Percentiles rank a stretch among this genome's conserved stretches.
Conservation (phyloP, 2,888 invertebrate genomes). For the Cataglyphis cursor region DNA sequence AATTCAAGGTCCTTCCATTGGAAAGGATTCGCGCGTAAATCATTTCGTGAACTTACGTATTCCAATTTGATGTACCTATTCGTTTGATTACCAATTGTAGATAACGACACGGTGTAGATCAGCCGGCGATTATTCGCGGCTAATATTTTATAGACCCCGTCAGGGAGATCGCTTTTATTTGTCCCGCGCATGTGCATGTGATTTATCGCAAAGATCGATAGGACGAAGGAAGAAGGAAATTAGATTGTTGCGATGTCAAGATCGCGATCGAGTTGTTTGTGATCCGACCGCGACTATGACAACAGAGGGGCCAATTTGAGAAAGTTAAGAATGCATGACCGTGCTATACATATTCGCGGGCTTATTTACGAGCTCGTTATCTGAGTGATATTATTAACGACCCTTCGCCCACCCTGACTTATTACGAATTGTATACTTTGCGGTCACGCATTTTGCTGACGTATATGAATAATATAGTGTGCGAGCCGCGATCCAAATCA, state of each 20-base stretch:
- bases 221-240: slow-evolving; percentile 28
- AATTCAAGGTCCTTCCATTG: slow-evolving; percentile 73
- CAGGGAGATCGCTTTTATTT: slow-evolving; percentile 39
- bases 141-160: background rate
- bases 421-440: slow-evolving; percentile 44
- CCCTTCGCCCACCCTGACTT: slow-evolving; percentile 38
- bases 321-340: slow-evolving; percentile 48
- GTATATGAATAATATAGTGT: slow-evolving; percentile 21
- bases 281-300: slow-evolving; percentile 40
- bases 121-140: slow-evolving; percentile 1
- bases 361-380: slow-evolving; percentile 58
- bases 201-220: slow-evolving; percentile 43
- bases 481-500: slow-evolving; percentile 36
- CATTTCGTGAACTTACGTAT: slow-evolving; percentile 46
- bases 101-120: slow-evolving; percentile 22
- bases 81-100: background rate
- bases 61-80: slow-evolving; percentile 28
- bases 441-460: slow-evolving; percentile 43
- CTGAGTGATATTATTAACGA: slow-evolving; percentile 56
- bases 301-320: slow-evolving; percentile 41
- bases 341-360: slow-evolving; percentile 36
- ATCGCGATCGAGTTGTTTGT: slow-evolving; percentile 39
- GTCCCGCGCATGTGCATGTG: slow-evolving; percentile 9
- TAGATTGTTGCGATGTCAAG: slow-evolving; percentile 33
- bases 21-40: slow-evolving; percentile 39